Evolutionary conservation across 2,113 vertebrate genomes (phyloP).

Genomic region (Panurus biarmicus): DNA sequence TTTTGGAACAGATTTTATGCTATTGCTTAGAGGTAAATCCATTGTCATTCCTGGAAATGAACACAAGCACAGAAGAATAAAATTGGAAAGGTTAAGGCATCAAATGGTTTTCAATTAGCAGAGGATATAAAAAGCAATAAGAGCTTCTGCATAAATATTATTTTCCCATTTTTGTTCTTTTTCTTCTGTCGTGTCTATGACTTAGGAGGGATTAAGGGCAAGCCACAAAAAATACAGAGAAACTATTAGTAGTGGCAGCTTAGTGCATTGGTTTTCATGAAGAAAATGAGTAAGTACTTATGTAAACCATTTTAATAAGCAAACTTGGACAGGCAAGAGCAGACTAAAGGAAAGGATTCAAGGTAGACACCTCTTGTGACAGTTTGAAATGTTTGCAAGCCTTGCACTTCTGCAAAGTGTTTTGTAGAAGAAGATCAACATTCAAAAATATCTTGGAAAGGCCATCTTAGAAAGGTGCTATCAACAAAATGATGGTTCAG

Average conservation of each 20-base stretch:
- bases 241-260: not conserved
- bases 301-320: not conserved
- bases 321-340: not conserved
- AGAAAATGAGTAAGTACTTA: not conserved
- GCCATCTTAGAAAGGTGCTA: not conserved
- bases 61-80: not conserved
- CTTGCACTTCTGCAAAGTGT: not conserved
- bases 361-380: not conserved
- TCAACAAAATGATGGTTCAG: not conserved
- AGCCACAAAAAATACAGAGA: not conserved
- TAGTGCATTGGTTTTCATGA: not conserved
- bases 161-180: not conserved
- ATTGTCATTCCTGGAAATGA: not conserved
- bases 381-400: not conserved
- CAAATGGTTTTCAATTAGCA: constrained; percentile 13
- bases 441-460: not conserved
- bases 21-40: constrained; percentile 28
- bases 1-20: not conserved
- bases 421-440: not conserved
- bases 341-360: not conserved
- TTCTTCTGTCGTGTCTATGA: not conserved
- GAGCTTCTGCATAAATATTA: not conserved
- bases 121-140: not conserved
- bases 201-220: not conserved
- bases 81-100: not conserved